Evolutionary conservation across 2,113 vertebrate species (phyloP).

Genomic region (Phylloscopus trochiloides): DNA sequence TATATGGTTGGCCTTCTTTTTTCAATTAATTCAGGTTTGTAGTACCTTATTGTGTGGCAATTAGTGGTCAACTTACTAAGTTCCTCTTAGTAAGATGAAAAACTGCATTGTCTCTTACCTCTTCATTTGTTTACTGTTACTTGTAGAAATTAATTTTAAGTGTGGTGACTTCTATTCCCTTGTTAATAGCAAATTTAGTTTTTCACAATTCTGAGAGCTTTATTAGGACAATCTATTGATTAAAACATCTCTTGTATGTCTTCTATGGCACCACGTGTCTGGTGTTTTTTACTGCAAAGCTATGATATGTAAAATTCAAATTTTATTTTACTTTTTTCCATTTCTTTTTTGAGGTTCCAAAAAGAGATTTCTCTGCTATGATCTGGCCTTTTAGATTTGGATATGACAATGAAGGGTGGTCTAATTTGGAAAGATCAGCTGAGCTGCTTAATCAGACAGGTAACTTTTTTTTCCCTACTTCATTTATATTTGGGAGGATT

Average conservation of each 20-base stretch:
- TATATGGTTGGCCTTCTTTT: background rate
- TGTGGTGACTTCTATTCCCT: background rate
- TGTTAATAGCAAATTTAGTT: background rate
- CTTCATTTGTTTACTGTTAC: background rate
- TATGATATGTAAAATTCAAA: background rate
- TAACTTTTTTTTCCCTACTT: background rate
- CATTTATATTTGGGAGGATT: background rate
- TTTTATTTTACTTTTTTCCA: background rate
- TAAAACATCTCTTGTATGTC: background rate
- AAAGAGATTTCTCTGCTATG: conserved; percentile 69
- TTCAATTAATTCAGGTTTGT: background rate
- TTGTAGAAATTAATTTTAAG: background rate
- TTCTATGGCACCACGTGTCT: background rate
- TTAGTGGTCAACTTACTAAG: background rate
- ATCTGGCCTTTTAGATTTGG: conserved; percentile 80
- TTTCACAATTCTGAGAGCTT: background rate
- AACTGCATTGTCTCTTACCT: background rate
- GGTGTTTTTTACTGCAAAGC: background rate
- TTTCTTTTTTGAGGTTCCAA: conserved; percentile 43
- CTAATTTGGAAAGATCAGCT: conserved; percentile 72
- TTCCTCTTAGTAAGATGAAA: background rate
- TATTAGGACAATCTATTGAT: background rate
- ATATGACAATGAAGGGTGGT: conserved; percentile 76
- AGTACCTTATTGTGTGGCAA: background rate
- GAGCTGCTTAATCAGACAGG: conserved; percentile 71